Base-by-base conservation (phyloP, 2,797 vertebrate genomes). In the Crocidura indochinensis region DNA sequence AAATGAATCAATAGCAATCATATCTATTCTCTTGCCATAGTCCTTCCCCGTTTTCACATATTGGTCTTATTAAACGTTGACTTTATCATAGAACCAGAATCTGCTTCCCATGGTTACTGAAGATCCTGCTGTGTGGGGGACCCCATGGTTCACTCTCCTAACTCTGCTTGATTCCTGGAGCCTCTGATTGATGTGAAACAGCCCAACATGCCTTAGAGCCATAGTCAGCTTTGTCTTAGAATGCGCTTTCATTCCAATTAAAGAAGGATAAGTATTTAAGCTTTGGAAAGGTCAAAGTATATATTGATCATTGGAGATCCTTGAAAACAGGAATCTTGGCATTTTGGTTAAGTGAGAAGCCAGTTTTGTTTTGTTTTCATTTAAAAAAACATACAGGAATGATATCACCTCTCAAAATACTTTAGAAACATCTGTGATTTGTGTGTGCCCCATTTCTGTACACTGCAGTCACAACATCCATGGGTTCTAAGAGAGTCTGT, bases 1-100 rank as follows among this genome's bases (percentile, higher is more conserved):
- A 87, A 81, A 31, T 78, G 68, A 89, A 76, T 64, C 84, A 83
- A 26, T 86, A 96, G 91, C 47, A 92, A 96, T 29, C 24, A 8
- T 27, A 83, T 90, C 12, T 51, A 12, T 88, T 17, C 11, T 77
- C 72, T 47, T 67, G 49, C 51, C 53, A 11, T 1, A 38, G 20
- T 92, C 91, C 79, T 47, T 6, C 27, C 14, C 68, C 49, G 26
- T 80, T 91, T 94, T 68, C 69, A 2, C 38, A 38, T 49, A 3
- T 22, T 12, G 62, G 29, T 1, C 0, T 14, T 84, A 73, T 47
- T 88, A 53, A 64, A 1, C 31, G 78, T 15, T 77, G 73, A 73
- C 27, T 69, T 26, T 77, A 56, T 29, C 26, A 20, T 62, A 62
- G 69, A 71, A 72, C 67, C 22, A 73, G 46, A 47, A 29, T 78